Evolutionary conservation across 64 coral and sea anemone genomes (phyloP), one percentile per base, ranked within the genome.

Genomic region (Platygyra sinensis): DNA sequence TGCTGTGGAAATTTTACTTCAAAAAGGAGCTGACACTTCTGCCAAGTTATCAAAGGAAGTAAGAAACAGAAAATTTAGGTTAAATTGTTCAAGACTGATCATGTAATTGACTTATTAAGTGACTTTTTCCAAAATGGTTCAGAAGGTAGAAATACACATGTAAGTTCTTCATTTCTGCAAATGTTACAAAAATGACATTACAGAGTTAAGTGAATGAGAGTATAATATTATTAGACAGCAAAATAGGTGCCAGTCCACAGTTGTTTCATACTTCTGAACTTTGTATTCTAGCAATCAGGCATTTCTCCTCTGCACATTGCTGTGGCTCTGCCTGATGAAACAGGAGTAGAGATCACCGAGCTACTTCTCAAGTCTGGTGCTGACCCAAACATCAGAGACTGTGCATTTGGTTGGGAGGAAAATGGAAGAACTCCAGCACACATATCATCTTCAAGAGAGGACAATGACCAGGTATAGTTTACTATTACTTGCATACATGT

Each of bases 221-320:
- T 4, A 36, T 36, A 36, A 36, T 36, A 36, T 36, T 36, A 46
- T 46, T 46, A 46, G 42, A 46, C 42, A 46, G 42, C 42, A 46
- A 46, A 46, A 46, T 46, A 5, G 4, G 3, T 46, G 42, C 42
- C 42, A 46, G 42, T 46, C 7, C 7, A 46, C 7, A 7, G 42
- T 46, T 46, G 42, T 46, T 46, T 0, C 7, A 46, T 46, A 46
- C 5, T 46, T 46, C 42, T 46, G 4, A 22, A 28, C 79, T 55
- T 73, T 73, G 4, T 50, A 51, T 50, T n/a, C 18, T 83, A 99
- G 97, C 90, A 96, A 89, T 92, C 89, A 20, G 94, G 97, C 62
- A 96, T 99, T 62, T 91, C 97, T 16, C 94, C 97, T 51, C 76
- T 99, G 15, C 97, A 99, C 30, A 99, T 99, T 81, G 97, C 97